These are phyloP conservation scores for Siderastrea siderea DNA, from an alignment of 92 coral and sea anemone genomes.

Conservation along the genomic window DNA sequence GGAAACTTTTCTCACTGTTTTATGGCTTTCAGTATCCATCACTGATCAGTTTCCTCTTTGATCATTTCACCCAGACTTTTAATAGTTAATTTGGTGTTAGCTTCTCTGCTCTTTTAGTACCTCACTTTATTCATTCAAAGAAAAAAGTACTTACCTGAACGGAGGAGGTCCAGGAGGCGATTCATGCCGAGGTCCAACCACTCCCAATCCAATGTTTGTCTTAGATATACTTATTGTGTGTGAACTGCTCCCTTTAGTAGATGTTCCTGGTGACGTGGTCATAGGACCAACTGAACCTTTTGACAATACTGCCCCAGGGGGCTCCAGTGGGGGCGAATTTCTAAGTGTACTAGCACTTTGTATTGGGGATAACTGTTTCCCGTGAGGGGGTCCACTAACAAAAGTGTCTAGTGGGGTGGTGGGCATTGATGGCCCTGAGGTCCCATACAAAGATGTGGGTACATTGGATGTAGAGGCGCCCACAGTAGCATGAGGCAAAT, in stretches of 20 bases:
- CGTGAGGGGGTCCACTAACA: constrained; percentile 75
- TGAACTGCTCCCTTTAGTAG: constrained; percentile 72
- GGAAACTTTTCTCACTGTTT: no score
- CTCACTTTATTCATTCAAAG: background rate
- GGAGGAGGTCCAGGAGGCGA: constrained; percentile 89
- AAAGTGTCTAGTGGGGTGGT: constrained; percentile 79
- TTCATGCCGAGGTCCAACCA: constrained; percentile 86
- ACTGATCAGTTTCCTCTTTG: no score
- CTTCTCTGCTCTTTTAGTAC: no score
- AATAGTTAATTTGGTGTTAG: no score
- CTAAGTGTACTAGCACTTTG: constrained; percentile 76
- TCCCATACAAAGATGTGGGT: constrained; percentile 72
- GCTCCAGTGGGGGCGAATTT: constrained; percentile 77
- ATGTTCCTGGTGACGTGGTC: constrained; percentile 64
- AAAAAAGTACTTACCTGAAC: constrained; percentile 67
- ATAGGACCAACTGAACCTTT: constrained; percentile 51
- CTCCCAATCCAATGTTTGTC: constrained; percentile 86
- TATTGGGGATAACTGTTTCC: constrained; percentile 88
- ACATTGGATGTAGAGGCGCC: constrained; percentile 74
- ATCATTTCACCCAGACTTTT: no score
- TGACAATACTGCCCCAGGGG: constrained; percentile 47
- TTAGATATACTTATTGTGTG: constrained; percentile 85
- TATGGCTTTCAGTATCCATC: no score
- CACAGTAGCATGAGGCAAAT: constrained; percentile 60
- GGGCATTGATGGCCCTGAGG: constrained; percentile 74